Conservation (phyloP, 1,140 invertebrate genomes). For the Tribolium madens region DNA sequence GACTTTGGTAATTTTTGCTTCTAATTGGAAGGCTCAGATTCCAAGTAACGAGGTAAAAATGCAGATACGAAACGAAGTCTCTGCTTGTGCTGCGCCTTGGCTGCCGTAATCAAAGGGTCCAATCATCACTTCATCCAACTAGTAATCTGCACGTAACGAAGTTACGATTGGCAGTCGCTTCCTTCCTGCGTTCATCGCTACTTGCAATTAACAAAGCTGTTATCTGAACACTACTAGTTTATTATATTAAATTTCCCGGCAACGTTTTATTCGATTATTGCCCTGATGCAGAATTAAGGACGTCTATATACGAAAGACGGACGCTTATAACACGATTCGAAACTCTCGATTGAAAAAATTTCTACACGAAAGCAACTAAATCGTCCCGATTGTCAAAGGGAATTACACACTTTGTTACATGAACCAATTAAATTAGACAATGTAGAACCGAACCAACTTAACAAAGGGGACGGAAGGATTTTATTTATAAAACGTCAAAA, state of each 20-base stretch:
- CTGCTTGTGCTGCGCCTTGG: no score
- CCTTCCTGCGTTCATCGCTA: constrained; percentile 40
- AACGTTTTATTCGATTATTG: constrained; percentile 55
- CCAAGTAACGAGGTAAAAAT: constrained; percentile 15
- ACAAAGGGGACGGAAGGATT: not conserved
- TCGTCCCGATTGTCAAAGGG: constrained; percentile 1
- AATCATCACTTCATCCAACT: constrained; percentile 54
- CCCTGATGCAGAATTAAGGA: constrained; percentile 6
- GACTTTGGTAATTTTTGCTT: no score
- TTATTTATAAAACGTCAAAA: constrained; percentile 16
- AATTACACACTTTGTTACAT: constrained; percentile 29
- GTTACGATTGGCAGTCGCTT: constrained; percentile 50
- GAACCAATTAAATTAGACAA: constrained; percentile 23
- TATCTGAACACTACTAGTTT: constrained; percentile 55
- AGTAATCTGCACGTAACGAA: constrained; percentile 55
- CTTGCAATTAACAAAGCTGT: constrained; percentile 54
- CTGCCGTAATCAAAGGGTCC: constrained; percentile 51
- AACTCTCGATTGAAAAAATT: not conserved
- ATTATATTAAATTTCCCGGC: constrained; percentile 56
- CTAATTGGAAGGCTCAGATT: not conserved
- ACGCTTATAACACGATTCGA: not conserved
- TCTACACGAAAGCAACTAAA: not conserved
- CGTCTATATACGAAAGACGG: constrained; percentile 12
- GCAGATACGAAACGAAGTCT: not conserved
- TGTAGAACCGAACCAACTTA: constrained; percentile 1